Conservation (phyloP, 1,140 invertebrate genomes). For the Aphelinus atriplicis region DNA sequence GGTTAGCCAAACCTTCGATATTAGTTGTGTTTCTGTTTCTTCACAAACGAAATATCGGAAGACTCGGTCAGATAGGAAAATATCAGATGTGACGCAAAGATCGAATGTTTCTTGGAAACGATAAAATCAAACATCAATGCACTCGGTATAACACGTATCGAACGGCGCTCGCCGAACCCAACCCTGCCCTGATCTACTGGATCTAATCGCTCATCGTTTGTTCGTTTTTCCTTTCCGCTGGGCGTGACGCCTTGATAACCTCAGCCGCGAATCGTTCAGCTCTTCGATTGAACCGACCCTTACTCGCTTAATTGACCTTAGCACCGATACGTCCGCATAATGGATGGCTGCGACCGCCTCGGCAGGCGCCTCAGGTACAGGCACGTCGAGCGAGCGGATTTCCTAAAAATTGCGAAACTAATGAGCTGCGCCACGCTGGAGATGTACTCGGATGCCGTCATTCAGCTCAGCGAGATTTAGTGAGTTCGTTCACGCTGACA, state of each 20-base stretch:
- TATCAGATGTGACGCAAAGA: too few species aligned
- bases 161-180: background rate
- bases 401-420: background rate
- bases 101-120: too few species aligned
- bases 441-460: background rate
- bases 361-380: background rate
- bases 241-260: background rate
- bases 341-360: background rate
- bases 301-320: background rate
- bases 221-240: background rate
- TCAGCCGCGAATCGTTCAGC: too few species aligned
- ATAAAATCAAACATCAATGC: too few species aligned
- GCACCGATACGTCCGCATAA: background rate
- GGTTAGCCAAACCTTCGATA: too few species aligned
- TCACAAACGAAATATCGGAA: too few species aligned
- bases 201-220: background rate
- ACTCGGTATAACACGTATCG: background rate
- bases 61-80: too few species aligned
- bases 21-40: too few species aligned
- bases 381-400: background rate
- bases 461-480: background rate
- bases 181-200: background rate
- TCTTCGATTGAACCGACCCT: too few species aligned
- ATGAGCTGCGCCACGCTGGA: background rate
- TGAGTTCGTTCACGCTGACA: background rate